Base-by-base conservation (phyloP, 2,113 vertebrate species). In the Struthidea cinerea region DNA sequence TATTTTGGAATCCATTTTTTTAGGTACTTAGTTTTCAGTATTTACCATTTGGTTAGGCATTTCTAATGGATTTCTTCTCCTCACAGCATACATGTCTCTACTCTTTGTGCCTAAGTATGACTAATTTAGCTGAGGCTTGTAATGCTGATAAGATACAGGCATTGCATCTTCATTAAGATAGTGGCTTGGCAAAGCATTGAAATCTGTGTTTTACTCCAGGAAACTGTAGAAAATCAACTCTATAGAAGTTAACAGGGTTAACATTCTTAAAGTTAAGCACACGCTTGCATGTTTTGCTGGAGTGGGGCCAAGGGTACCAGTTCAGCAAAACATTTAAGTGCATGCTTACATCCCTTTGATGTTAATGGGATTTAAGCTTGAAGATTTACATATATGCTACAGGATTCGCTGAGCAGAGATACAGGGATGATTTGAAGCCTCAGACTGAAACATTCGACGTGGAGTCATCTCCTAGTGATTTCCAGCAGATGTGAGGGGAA, bases 151-250 rank as follows among this genome's bases (percentile, higher is more conserved):
- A 94, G 80, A 87, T 92, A 90, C 83, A 44, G 26, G 32, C 55
- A 71, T 89, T 89, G 90, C 86, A 88, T 94, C 83, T 94, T 94
- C 75, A 87, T 94, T 95, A 90, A 93, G 83, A 81, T 42, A 77
- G 76, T 56, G 79, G 93, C 92, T 88, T 86, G 85, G 76, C 85
- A 96, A 94, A 96, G 71, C 92, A 92, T 89, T 78, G 46, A 95
- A 95, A 91, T 95, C 49, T 93, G 52, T 64, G 87, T 83, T 93
- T 96, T 84, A 90, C 64, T 92, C 84, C 52, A 78, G 76, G 78
- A 80, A 92, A 78, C 80, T 97, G 92, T 94, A 95, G 88, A 92
- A 96, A 96, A 95, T 94, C 88, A 89, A 90, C 59, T 63, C 71
- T 88, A 84, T 90, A 86, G 85, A 84, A 81, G 85, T 63, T 93